Evolutionary conservation across 2,113 vertebrate genomes (phyloP), one percentile per base, ranked within the genome.

Genomic region (Microtus montanus): DNA sequence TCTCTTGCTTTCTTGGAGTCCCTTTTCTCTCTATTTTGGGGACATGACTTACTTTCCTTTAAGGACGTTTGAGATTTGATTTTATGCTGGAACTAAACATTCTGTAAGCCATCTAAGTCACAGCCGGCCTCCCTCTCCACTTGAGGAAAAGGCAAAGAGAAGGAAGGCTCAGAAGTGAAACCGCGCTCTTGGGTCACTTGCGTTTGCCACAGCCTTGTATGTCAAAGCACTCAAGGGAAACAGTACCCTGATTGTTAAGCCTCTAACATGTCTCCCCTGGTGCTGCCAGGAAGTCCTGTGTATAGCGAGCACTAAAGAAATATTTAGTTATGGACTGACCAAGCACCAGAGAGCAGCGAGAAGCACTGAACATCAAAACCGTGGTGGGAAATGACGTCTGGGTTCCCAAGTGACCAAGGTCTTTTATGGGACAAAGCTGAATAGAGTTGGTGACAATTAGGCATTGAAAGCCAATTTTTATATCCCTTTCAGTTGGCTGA

Each of bases 271-370:
- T 30, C 94, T 58, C 73, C 77, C 96, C 83, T 79, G 86, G 93
- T 92, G 96, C 89, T 91, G 49, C 93, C 96, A 74, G 97, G 96
- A 97, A 96, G 94, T 86, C 87, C 96, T 97, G 77, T 96, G 87
- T 2, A 44, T 2, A 47, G 90, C 4, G 84, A 89, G 68, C 63
- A 92, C 95, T 92, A 96, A 97, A 92, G 96, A 71, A 97, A 1
- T 90, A 91, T 97, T 98, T 98, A 97, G 87, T 95, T 97, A 96
- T 0, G 0, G 90, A 85, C 86, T 90, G 92, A 96, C 82, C 94
- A 94, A 90, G 95, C 35, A 74, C 91, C 86, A 9, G 91, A 84
- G 92, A 1, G 92, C 91, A 84, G 89, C 28, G 77, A 95, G 73
- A 52, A 71, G 96, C 33, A 9, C 47, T 94, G 73, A 95, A 96